Conservation (phyloP, 2,797 vertebrate species). For the Streptopelia turtur region DNA sequence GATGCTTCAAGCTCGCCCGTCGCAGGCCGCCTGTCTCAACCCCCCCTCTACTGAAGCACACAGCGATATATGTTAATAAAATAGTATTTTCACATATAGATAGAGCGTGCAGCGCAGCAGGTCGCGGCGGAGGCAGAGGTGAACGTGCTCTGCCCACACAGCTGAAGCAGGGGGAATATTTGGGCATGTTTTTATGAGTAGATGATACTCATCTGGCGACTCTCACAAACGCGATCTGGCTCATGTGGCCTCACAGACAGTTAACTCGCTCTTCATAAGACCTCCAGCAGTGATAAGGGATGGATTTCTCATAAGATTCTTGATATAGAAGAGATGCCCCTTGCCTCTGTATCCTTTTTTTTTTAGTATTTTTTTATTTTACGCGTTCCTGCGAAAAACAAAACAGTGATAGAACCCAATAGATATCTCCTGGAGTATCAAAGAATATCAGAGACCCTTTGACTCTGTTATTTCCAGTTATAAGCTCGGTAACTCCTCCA, state of each 20-base stretch:
- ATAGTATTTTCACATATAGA: neutral
- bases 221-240: neutral
- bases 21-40: neutral
- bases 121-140: neutral
- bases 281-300: neutral
- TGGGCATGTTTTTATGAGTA: neutral
- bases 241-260: neutral
- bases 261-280: neutral
- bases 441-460: neutral
- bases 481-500: neutral
- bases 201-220: neutral
- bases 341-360: neutral
- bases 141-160: neutral
- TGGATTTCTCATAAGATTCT: conserved; percentile 18
- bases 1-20: neutral
- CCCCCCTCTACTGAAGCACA: neutral
- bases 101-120: neutral
- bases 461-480: conserved; percentile 18
- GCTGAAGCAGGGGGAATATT: neutral
- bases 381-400: neutral
- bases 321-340: neutral
- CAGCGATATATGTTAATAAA: neutral
- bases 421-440: neutral
- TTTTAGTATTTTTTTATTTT: neutral
- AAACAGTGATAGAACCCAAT: neutral